Evolutionary conservation across 2,888 invertebrate species (phyloP), one percentile per base, ranked within the genome.

Genomic region (Ectemnius continuus): DNA sequence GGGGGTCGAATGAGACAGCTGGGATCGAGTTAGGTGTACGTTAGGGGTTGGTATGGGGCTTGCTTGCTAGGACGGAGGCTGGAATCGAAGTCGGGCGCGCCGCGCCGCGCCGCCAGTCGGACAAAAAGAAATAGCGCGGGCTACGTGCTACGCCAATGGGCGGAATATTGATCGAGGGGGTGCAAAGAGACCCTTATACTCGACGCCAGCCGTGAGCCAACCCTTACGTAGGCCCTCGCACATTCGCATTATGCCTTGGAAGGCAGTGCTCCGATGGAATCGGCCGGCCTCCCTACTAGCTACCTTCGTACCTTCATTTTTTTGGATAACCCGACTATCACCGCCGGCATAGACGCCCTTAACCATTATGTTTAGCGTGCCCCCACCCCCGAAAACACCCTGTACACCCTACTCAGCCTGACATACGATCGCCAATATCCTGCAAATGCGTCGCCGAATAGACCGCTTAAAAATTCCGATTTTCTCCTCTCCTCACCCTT

Each of bases 141-240:
- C 85, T 75, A 83, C 84, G 79, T 83, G 86, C 83, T 88, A 87
- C 88, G 88, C 86, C 86, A 86, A 84, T 88, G 88, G 83, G 70
- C 80, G 82, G 78, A 82, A 88, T 88, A 88, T 88, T 87, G 88
- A 88, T 88, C 88, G 88, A 85, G 84, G 82, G 84, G 76, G 83
- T 81, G 78, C 80, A 84, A 80, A 83, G 83, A 80, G 82, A 78
- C 87, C 86, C 84, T 86, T 83, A 79, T 71, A 75, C 85, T 77
- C 82, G 84, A 69, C 80, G 75, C 76, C 81, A 76, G 76, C 74
- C 82, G 60, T 57, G 79, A 76, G 68, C 76, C 85, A 79, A 83
- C 84, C 85, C 83, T 83, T 85, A 75, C 79, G 63, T 84, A 83
- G 83, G 73, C 80, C 60, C 76, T 78, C 64, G 79, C 75, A 76